Conservation (phyloP, 1,140 invertebrate genomes). For the Lethrus apterus region DNA sequence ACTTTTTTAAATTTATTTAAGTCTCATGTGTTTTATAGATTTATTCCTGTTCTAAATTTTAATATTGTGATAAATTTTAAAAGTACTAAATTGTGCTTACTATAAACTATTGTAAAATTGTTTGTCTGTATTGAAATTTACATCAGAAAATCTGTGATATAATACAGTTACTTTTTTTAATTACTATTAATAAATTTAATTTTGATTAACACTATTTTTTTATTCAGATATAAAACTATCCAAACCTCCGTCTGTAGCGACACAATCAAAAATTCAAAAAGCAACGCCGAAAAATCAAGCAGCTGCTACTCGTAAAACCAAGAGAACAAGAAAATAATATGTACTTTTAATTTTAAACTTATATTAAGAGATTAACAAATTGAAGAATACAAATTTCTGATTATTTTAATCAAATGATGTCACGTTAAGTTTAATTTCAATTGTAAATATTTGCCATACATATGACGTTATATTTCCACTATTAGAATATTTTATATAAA, state of each 20-base stretch:
- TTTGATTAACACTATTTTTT: conserved; percentile 10
- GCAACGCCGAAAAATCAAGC: conserved; percentile 16
- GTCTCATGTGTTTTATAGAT: background rate
- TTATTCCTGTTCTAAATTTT: no score
- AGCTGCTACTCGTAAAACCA: conserved; percentile 10
- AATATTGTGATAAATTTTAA: no score
- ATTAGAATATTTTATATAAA: conserved; percentile 4
- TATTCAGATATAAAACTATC: conserved; percentile 18
- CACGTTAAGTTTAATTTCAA: conserved; percentile 1
- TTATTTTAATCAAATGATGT: conserved; percentile 4
- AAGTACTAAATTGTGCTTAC: no score
- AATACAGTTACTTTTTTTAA: no score
- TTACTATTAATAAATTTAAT: conserved; percentile 1
- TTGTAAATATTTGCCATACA: conserved; percentile 14
- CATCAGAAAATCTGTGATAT: no score
- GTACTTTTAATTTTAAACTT: background rate
- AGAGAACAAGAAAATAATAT: conserved; percentile 15
- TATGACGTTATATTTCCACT: conserved; percentile 9
- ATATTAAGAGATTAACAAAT: conserved; percentile 3
- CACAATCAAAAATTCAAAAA: conserved; percentile 21
- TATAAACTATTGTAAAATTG: no score
- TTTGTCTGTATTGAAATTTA: no score
- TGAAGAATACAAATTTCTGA: conserved; percentile 7
- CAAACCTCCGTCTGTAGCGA: conserved; percentile 17
- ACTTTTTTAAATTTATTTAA: no score